phyloP scores from a whole-genome alignment of 2,888 invertebrate genomes.

The Heteromurus nitidus region DNA sequence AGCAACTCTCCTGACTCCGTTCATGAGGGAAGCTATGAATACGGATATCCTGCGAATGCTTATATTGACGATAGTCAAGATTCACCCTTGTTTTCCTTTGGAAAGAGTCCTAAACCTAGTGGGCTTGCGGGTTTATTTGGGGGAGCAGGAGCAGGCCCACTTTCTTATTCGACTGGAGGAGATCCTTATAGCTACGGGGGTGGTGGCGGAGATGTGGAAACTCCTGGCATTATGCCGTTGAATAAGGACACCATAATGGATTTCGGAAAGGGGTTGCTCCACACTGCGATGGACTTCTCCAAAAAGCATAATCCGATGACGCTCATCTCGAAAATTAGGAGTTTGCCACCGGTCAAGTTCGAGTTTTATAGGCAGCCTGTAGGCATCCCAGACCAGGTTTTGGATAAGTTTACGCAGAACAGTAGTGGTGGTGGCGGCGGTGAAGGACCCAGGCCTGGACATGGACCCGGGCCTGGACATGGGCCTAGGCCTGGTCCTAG shows the following conservation, averaged over 20 bases:
- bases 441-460: background rate
- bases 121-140: too few relatives aligned
- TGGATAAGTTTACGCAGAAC: background rate
- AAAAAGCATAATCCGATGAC: conserved; percentile 57
- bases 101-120: too few relatives aligned
- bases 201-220: background rate
- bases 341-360: conserved; percentile 47
- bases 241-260: conserved; percentile 16
- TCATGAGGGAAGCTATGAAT: background rate
- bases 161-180: background rate
- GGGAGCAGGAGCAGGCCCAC: too few relatives aligned
- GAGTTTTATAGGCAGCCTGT: conserved; percentile 45
- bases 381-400: conserved; percentile 14
- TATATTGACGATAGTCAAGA: conserved; percentile 1
- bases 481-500: background rate
- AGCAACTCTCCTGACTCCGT: background rate
- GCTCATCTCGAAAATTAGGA: conserved; percentile 31
- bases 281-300: conserved; percentile 42
- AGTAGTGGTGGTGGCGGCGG: background rate
- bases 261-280: conserved; percentile 26
- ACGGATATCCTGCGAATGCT: background rate
- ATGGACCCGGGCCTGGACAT: background rate
- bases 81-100: background rate
- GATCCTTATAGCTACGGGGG: background rate
- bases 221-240: background rate